A percentile compares a stretch with the other conserved stretches of the same genome.
Evolutionary conservation across 2,113 vertebrate species (phyloP).

Genomic region (Chloropsis cyanopogon): DNA sequence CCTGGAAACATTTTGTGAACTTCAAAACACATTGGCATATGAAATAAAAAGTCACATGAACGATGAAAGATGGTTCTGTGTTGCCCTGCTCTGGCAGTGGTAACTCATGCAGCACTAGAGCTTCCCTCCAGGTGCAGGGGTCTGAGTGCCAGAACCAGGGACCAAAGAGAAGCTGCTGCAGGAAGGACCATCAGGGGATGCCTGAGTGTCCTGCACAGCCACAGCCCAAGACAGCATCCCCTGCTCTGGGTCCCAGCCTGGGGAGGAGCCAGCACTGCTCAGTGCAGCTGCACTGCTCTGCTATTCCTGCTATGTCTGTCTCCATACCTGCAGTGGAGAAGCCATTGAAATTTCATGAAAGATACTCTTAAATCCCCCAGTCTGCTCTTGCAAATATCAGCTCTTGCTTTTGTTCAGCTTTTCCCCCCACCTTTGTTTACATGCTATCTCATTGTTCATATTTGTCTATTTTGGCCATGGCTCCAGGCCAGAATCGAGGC

Average conservation of each 20-base stretch:
- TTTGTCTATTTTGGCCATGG: neutral
- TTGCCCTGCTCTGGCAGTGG: neutral
- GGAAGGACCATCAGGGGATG: neutral
- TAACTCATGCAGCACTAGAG: neutral
- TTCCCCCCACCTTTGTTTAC: neutral
- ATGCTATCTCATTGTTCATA: neutral
- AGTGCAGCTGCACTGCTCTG: neutral
- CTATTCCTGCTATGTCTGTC: rapidly evolving
- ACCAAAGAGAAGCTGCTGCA: neutral
- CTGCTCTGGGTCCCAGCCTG: neutral
- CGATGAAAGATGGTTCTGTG: neutral
- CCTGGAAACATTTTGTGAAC: neutral
- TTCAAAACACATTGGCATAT: neutral
- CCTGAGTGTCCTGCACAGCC: neutral
- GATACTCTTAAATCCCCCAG: rapidly evolving
- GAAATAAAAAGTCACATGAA: neutral
- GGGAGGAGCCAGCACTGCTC: neutral
- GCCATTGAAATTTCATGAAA: neutral
- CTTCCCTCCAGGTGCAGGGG: neutral
- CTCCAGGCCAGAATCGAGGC: neutral
- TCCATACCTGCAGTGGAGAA: neutral
- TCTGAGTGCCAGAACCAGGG: neutral
- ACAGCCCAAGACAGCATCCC: neutral
- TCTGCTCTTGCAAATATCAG: neutral
- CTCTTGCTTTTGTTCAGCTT: neutral